Evolutionary conservation across 2,113 vertebrate species (phyloP).

Genomic region (Antennarius striatus): DNA sequence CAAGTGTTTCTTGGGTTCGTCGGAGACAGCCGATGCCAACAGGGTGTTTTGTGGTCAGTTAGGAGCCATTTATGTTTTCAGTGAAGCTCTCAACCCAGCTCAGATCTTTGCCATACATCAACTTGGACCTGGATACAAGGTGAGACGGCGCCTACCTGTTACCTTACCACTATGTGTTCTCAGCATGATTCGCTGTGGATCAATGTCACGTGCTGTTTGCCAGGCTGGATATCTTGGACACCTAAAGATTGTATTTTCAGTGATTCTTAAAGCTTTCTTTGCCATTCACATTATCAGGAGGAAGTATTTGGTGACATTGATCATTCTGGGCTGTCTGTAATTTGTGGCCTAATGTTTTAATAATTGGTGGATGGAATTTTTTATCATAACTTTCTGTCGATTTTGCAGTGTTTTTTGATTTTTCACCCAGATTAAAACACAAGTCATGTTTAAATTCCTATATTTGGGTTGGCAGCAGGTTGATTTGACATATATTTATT

Average conservation of each 20-base stretch:
- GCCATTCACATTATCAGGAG: conserved; percentile 2
- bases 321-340: conserved; percentile 8
- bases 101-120: conserved; percentile 99
- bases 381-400: no score
- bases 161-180: conserved; percentile 6
- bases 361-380: background rate
- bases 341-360: no score
- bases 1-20: conserved; percentile 99
- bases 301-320: conserved; percentile 6
- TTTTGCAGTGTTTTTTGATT: no score
- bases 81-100: conserved; percentile 98
- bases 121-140: conserved; percentile 98
- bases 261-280: conserved; percentile 13
- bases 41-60: conserved; percentile 98
- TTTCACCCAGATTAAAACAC: no score
- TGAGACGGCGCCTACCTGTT: conserved; percentile 52
- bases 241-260: conserved; percentile 13
- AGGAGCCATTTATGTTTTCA: conserved; percentile 97
- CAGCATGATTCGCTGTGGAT: background rate
- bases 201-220: conserved; percentile 13
- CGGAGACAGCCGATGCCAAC: conserved; percentile 97
- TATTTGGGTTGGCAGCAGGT: no score
- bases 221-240: conserved; percentile 5
- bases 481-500: no score
- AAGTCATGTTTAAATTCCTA: no score